Conservation (phyloP, 2,888 invertebrate genomes). For the Leptopilina syphax region DNA sequence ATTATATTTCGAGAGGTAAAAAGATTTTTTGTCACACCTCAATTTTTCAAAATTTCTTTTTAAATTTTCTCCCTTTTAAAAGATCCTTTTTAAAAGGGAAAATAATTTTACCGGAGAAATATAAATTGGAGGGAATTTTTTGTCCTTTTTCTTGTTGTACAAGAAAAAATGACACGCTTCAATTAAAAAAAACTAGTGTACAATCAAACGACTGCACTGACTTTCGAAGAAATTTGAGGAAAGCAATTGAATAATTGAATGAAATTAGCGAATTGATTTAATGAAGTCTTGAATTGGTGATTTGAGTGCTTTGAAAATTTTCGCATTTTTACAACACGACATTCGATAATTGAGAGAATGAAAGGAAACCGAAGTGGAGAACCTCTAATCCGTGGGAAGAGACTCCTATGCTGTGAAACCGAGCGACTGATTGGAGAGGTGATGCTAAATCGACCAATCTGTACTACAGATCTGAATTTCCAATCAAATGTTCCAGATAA, state of each 20-base stretch:
- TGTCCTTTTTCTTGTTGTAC: no score
- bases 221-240: neutral
- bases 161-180: no score
- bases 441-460: conserved; percentile 39
- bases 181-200: no score
- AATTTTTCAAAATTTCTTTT: neutral
- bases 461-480: conserved; percentile 37
- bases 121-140: no score
- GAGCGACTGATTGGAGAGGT: conserved; percentile 37
- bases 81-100: no score
- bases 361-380: conserved; percentile 31
- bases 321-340: neutral
- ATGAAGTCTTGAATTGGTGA: conserved; percentile 8
- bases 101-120: neutral
- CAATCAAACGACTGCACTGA: no score
- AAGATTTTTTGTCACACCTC: neutral
- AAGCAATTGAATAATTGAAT: neutral
- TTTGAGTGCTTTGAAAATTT: neutral
- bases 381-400: conserved; percentile 30
- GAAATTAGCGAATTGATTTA: conserved; percentile 7
- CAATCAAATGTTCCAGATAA: conserved; percentile 31
- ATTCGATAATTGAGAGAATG: conserved; percentile 27
- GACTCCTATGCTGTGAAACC: conserved; percentile 30
- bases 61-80: neutral
- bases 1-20: neutral